phyloP scores from a whole-genome alignment of 2,113 vertebrate genomes.

The Oreotrochilus melanogaster region DNA sequence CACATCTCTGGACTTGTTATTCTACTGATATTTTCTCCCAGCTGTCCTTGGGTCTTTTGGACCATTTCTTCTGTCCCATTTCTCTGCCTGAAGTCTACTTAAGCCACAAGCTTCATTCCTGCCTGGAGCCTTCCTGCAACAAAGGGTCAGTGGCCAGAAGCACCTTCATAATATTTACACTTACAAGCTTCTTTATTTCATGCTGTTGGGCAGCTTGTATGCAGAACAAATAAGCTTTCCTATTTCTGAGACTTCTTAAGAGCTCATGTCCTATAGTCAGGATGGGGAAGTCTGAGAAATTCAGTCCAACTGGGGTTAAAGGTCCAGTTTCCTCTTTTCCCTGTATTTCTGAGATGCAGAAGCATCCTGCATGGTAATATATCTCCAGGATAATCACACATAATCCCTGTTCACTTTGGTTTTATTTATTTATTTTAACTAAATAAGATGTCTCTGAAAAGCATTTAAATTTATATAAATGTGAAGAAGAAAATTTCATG shows the following conservation, averaged over 20 bases:
- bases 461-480: conserved; percentile 6
- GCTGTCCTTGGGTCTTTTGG: neutral
- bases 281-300: neutral
- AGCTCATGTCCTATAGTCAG: neutral
- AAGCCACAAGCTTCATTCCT: neutral
- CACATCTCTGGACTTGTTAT: neutral
- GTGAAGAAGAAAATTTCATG: neutral
- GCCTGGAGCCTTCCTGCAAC: neutral
- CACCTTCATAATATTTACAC: neutral
- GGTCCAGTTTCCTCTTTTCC: neutral
- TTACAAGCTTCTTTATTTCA: neutral
- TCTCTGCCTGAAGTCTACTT: neutral
- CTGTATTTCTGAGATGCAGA: neutral
- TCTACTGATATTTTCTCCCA: neutral
- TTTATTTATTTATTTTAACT: neutral
- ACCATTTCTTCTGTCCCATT: neutral
- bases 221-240: neutral
- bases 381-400: neutral
- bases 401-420: neutral
- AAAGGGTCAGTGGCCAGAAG: conserved; percentile 32
- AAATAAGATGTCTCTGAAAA: conserved; percentile 27
- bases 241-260: neutral
- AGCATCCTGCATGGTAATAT: neutral
- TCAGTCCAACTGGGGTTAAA: neutral
- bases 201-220: neutral